Evolutionary conservation across 2,888 invertebrate genomes (phyloP).

Genomic region (Hermaeophaga mercurialis): DNA sequence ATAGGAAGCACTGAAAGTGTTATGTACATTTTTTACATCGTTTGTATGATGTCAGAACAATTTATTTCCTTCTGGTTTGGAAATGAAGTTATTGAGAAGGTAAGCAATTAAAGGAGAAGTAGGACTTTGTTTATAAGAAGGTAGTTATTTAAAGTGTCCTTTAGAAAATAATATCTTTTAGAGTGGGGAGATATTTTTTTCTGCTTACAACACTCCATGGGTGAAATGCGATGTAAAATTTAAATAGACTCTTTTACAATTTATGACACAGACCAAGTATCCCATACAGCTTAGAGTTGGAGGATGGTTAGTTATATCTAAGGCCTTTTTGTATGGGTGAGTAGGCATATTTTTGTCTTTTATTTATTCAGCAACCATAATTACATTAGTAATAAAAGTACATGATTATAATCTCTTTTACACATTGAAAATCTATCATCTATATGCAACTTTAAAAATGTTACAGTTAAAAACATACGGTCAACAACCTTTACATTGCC

Average conservation of each 20-base stretch:
- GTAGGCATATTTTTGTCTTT: too few relatives aligned
- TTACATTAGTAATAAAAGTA: background rate
- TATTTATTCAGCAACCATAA: background rate
- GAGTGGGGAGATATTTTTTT: conserved; percentile 20
- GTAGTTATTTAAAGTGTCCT: too few relatives aligned
- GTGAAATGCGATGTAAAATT: conserved; percentile 23
- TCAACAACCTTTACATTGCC: too few relatives aligned
- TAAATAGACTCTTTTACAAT: conserved; percentile 22
- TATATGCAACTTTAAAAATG: too few relatives aligned
- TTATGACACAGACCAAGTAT: conserved; percentile 22
- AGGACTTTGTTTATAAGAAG: too few relatives aligned
- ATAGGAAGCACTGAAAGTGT: conserved; percentile 21
- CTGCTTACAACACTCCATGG: conserved; percentile 28
- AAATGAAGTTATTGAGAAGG: conserved; percentile 34
- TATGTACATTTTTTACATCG: conserved; percentile 23
- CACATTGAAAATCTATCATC: too few relatives aligned
- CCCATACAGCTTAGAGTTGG: conserved; percentile 21
- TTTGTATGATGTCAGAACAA: conserved; percentile 34
- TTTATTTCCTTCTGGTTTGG: conserved; percentile 36
- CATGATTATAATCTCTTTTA: too few relatives aligned
- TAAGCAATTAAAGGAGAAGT: too few relatives aligned
- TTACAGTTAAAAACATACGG: too few relatives aligned
- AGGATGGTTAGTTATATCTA: conserved; percentile 17
- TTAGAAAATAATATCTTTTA: too few relatives aligned
- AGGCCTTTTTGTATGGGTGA: conserved; percentile 24